These are phyloP conservation scores for Philonicus albiceps DNA, from an alignment of 2,888 invertebrate species.

Conservation along the genomic window DNA sequence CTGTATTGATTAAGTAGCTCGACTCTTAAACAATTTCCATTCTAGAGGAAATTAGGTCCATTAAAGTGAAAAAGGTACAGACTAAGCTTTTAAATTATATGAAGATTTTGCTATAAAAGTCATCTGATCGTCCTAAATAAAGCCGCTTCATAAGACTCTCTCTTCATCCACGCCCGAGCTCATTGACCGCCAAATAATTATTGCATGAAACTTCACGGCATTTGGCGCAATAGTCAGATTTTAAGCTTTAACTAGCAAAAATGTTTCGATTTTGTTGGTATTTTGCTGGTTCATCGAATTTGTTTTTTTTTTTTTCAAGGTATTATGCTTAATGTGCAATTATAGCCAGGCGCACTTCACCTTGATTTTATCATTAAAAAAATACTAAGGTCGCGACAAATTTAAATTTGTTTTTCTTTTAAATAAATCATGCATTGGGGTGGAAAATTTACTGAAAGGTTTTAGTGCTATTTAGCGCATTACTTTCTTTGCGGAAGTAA, in stretches of 20 bases:
- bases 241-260: neutral
- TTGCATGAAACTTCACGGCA: neutral
- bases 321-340: neutral
- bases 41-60: neutral
- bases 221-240: neutral
- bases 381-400: neutral
- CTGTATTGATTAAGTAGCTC: neutral
- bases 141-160: too few species aligned
- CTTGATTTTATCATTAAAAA: neutral
- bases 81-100: too few species aligned
- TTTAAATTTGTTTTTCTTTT: neutral
- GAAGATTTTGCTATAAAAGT: too few species aligned
- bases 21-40: neutral
- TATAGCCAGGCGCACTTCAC: neutral
- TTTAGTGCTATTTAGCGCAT: neutral
- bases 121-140: too few species aligned
- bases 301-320: neutral
- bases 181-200: neutral
- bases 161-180: neutral
- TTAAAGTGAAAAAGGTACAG: neutral
- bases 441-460: neutral
- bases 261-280: neutral
- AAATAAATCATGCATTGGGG: neutral
- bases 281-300: neutral
- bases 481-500: neutral